Evolutionary conservation across 2,797 vertebrate species (phyloP).

Genomic region (Calcarius lapponicus): DNA sequence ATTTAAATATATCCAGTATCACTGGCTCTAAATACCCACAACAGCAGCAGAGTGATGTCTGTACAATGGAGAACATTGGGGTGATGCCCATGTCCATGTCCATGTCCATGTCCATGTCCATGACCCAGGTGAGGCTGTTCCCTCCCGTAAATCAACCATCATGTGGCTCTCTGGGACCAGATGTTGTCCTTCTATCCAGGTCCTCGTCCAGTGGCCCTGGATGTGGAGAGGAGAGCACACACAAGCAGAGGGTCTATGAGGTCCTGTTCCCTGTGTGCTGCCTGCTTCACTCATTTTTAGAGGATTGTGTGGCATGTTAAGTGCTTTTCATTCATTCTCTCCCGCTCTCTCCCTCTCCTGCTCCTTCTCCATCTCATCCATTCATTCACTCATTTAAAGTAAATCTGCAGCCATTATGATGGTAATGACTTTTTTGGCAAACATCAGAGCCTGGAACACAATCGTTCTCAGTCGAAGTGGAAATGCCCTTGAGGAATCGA

Average conservation of each 20-base stretch:
- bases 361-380: background rate
- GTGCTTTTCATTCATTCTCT: background rate
- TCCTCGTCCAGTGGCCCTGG: no score
- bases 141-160: background rate
- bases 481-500: background rate
- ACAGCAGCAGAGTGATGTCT: background rate
- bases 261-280: accelerated
- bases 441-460: background rate
- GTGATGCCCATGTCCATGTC: no score
- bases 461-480: background rate
- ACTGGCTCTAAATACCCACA: background rate
- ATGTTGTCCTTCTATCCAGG: accelerated
- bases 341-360: background rate
- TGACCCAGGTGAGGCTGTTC: background rate
- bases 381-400: background rate
- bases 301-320: background rate
- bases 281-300: background rate
- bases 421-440: constrained; percentile 13
- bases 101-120: no score
- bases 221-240: background rate
- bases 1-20: background rate
- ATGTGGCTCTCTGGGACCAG: accelerated
- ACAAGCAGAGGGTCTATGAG: background rate
- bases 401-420: background rate
- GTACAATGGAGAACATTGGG: accelerated